Conservation (phyloP, 2,888 invertebrate species). For the Drosophila paramelanica region DNA sequence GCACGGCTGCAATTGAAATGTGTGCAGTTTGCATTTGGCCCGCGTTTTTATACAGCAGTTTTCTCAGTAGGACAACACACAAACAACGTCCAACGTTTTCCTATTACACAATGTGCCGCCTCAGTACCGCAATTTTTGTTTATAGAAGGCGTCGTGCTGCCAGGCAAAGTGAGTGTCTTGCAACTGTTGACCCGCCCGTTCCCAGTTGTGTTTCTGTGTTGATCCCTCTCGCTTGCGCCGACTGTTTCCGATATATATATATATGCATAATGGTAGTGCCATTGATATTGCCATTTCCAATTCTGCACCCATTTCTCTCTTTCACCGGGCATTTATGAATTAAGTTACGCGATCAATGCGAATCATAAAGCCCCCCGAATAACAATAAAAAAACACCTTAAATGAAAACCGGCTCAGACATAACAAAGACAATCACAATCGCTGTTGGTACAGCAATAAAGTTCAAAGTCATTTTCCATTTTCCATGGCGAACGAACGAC, state of each 20-base stretch:
- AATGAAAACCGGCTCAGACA: slow-evolving; percentile 57
- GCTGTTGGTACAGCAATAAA: slow-evolving; percentile 68
- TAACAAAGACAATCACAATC: slow-evolving; percentile 13
- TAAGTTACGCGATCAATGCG: slow-evolving; percentile 77
- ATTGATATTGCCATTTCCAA: slow-evolving; percentile 16
- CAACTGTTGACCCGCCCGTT: slow-evolving; percentile 40
- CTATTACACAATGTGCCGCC: slow-evolving; percentile 69
- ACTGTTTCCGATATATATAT: not conserved
- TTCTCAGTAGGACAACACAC: slow-evolving; percentile 54
- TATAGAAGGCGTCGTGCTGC: slow-evolving; percentile 32
- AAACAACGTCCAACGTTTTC: slow-evolving; percentile 42
- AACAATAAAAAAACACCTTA: slow-evolving; percentile 17
- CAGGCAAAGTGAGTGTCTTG: slow-evolving; percentile 50
- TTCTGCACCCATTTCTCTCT: slow-evolving; percentile 51
- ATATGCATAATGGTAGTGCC: slow-evolving; percentile 1
- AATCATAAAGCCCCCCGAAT: slow-evolving; percentile 35
- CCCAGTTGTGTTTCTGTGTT: slow-evolving; percentile 18
- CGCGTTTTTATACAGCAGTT: slow-evolving; percentile 63
- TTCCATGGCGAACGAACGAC: slow-evolving; percentile 29
- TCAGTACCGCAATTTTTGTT: slow-evolving; percentile 19
- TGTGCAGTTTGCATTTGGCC: slow-evolving; percentile 44
- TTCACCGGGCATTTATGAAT: slow-evolving; percentile 61
- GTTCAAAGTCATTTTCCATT: slow-evolving; percentile 78
- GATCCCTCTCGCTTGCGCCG: slow-evolving; percentile 17
- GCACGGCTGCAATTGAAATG: slow-evolving; percentile 63